A percentile compares a stretch with the other conserved stretches of the same genome.
Conservation (phyloP, 2,113 vertebrate genomes). For the Macheiramphus alcinus region DNA sequence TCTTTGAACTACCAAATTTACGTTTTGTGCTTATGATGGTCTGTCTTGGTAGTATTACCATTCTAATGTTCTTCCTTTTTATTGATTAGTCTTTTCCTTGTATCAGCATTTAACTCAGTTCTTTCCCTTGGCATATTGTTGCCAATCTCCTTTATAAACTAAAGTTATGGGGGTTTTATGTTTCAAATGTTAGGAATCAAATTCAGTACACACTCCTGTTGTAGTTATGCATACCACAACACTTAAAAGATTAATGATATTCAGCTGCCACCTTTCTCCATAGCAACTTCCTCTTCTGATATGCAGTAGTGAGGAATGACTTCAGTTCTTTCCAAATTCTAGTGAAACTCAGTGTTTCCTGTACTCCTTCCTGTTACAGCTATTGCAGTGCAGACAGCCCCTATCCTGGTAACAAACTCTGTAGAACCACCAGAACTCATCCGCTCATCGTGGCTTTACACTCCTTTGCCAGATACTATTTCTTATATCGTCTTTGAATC, state of each 20-base stretch:
- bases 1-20: not conserved
- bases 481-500: not conserved
- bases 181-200: not conserved
- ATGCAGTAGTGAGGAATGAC: not conserved
- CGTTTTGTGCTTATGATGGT: not conserved
- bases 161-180: fast-evolving
- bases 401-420: not conserved
- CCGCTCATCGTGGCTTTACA: not conserved
- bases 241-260: not conserved
- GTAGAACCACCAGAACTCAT: not conserved
- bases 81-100: not conserved
- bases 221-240: not conserved
- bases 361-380: not conserved
- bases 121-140: not conserved
- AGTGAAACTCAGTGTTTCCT: not conserved
- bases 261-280: not conserved
- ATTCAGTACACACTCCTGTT: not conserved
- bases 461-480: not conserved
- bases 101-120: not conserved
- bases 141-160: not conserved
- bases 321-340: not conserved
- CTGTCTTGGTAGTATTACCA: not conserved
- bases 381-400: not conserved
- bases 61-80: not conserved
- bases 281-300: not conserved